These are phyloP conservation scores for Cuculus canorus DNA, from an alignment of 2,797 vertebrate genomes.

Conservation along the genomic window DNA sequence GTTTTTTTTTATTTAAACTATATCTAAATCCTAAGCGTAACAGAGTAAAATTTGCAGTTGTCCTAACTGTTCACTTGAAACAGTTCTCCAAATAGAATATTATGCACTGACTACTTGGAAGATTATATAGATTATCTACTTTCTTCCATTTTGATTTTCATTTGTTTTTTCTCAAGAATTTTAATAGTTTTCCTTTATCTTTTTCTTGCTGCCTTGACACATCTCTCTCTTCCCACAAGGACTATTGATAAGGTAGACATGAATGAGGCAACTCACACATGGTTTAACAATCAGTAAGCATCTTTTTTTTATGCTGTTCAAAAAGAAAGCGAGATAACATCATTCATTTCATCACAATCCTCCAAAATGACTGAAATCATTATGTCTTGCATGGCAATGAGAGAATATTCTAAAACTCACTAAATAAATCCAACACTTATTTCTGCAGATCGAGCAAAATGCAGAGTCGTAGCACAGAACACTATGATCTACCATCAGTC, in stretches of 20 bases:
- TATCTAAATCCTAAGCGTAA: not conserved
- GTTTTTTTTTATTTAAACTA: not conserved
- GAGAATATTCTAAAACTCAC: not conserved
- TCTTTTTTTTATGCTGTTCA: not conserved
- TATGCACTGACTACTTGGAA: not conserved
- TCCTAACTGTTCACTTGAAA: not conserved
- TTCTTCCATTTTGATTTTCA: not conserved
- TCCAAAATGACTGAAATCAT: not conserved
- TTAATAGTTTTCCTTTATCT: not conserved
- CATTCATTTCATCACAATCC: not conserved
- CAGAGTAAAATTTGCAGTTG: not conserved
- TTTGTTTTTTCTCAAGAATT: not conserved
- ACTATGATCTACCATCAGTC: not conserved
- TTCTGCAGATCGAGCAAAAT: not conserved
- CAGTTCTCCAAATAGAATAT: not conserved
- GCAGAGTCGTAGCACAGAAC: not conserved
- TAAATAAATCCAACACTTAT: not conserved
- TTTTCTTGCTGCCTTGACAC: not conserved
- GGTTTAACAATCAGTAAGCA: not conserved
- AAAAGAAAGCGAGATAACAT: not conserved
- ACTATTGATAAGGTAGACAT: not conserved
- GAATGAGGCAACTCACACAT: not conserved
- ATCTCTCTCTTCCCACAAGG: not conserved
- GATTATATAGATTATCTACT: not conserved
- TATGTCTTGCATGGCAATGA: not conserved